A percentile compares a stretch with the other conserved stretches of the same genome.
phyloP scores from a whole-genome alignment of 2,888 invertebrate genomes.

The Cryptops parisi region DNA sequence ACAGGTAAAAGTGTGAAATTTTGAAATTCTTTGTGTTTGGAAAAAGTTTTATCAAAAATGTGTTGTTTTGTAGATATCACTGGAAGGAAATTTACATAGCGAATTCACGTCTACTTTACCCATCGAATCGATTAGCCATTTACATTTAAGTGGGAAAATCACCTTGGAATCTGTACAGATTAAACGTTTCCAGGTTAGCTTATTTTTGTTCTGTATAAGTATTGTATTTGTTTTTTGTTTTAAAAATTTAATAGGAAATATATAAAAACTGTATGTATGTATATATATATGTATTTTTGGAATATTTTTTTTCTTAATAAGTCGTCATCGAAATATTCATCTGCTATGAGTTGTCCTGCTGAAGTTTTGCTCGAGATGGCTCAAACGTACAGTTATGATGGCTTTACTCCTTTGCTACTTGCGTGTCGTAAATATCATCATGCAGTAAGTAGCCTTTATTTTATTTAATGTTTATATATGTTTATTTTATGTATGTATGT shows the following conservation, averaged over 20 bases:
- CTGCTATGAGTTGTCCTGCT: slow-evolving; percentile 15
- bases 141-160: slow-evolving; percentile 15
- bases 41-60: too few species aligned
- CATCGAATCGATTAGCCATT: slow-evolving; percentile 11
- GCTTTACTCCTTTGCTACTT: slow-evolving; percentile 29
- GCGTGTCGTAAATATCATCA: slow-evolving; percentile 25
- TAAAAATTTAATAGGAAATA: neutral
- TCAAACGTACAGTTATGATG: slow-evolving; percentile 26
- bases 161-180: slow-evolving; percentile 14
- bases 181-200: too few species aligned
- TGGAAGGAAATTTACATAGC: slow-evolving; percentile 9
- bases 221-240: neutral
- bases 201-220: slow-evolving; percentile 5
- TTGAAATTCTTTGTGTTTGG: too few species aligned
- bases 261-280: neutral
- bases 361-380: slow-evolving; percentile 27
- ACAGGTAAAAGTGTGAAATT: too few species aligned
- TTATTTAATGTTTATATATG: neutral
- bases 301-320: slow-evolving; percentile 4
- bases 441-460: slow-evolving; percentile 14
- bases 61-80: slow-evolving; percentile 14
- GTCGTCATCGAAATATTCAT: slow-evolving; percentile 11
- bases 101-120: slow-evolving; percentile 14
- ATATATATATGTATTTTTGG: neutral
- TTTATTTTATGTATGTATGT: neutral